Conservation (phyloP, 2,797 vertebrate genomes). For the Myiothlypis chrysogaster region DNA sequence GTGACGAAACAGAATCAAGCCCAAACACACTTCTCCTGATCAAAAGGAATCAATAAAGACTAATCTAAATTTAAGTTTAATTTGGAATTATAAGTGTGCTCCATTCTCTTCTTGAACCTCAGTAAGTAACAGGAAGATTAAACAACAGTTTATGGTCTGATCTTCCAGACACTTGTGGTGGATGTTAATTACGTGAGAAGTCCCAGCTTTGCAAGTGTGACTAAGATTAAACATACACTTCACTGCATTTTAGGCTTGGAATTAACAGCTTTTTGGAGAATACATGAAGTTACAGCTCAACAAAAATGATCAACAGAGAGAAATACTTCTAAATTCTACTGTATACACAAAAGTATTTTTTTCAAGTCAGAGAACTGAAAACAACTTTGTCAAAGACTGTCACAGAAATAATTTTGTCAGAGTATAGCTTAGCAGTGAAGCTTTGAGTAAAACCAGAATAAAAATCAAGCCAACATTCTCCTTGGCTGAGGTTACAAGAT, state of each 20-base stretch:
- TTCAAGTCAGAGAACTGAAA: neutral
- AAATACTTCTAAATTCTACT: neutral
- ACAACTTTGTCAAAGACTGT: neutral
- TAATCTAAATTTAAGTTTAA: constrained; percentile 47
- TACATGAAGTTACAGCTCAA: neutral
- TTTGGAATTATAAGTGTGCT: neutral
- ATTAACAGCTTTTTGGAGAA: neutral
- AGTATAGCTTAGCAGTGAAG: neutral
- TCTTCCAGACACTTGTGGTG: neutral
- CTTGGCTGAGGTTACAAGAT: neutral
- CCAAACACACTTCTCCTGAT: constrained; percentile 1
- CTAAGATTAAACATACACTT: neutral
- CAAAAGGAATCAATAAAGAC: constrained; percentile 32
- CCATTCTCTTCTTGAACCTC: neutral
- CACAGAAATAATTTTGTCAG: neutral
- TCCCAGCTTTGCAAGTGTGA: neutral
- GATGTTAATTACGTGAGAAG: constrained; percentile 1
- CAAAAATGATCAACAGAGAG: neutral
- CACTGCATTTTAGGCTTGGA: neutral
- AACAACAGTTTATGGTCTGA: neutral
- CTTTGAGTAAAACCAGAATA: neutral
- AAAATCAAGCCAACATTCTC: constrained; percentile 1
- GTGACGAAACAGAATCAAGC: neutral
- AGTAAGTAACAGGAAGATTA: constrained; percentile 12
- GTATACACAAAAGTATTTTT: neutral